Base-by-base conservation (phyloP, 2,888 invertebrate species). In the Orthonevra nobilis region DNA sequence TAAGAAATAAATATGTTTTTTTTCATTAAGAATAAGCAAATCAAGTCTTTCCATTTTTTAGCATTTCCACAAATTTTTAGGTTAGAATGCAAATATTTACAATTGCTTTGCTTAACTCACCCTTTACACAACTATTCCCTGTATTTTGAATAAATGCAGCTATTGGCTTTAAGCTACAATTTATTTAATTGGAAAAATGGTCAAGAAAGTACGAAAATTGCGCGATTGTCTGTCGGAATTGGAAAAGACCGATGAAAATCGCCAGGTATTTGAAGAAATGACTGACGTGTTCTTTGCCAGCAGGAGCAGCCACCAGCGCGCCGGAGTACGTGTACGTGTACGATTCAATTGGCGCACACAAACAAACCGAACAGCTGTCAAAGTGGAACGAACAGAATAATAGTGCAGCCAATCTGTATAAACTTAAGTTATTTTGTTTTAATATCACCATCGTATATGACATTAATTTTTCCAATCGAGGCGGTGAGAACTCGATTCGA, bases 271-370 rank as follows among this genome's bases (percentile, higher is more conserved):
- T 64, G 44, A 38, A 5, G 44, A 77, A 70, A 46, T 64, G 58
- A 77, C 70, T 77, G 75, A 77, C 75, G 75, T 77, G 75, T 77
- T 70, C 75, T 64, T 70, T 52, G 36, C 32, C 9, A 40, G 10
- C 3, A 4, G 23, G 5, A 23, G 3, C 23, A 30, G 28, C 42
- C 48, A 38, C 38, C 50, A 44, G 14, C 19, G 70, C 58, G 70
- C 70, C 64, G 70, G 52, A 56, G 63, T 77, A 77, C 64, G 70
- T 77, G 75, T 72, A 73, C 72, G 20, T 48, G 32, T 54, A 36
- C 34, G n/a, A 23, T 3, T 4, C 5, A 5, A 5, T 4, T 23
- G n/a, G 15, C 5, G 40, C 64, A 42, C 32, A 64, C 64, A 61
- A 48, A 46, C 36, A 52, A 52, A 64, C 14, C 15, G 1, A 32